phyloP scores from a whole-genome alignment of 37 sponge, comb jelly and placozoan genomes.

The Ephydatia muelleri region DNA sequence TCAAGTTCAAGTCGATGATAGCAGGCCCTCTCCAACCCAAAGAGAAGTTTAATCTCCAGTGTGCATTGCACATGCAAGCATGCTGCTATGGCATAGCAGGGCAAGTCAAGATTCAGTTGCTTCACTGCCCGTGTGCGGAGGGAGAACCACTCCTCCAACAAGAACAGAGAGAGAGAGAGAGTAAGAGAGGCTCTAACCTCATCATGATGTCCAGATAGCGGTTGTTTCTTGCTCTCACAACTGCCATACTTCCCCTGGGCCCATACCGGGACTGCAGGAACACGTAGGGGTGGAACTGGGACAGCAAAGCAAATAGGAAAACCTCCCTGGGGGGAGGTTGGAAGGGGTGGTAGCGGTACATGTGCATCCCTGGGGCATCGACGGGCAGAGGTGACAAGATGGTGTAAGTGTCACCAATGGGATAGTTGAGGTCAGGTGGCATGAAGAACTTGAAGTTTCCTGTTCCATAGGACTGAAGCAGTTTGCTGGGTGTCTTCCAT shows the following conservation, averaged over 20 bases:
- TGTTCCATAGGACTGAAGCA: constrained; percentile 51
- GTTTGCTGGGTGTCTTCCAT: constrained; percentile 54
- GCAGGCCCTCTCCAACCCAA: too few species aligned
- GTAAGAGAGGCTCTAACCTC: constrained; percentile 62
- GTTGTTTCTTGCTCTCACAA: constrained; percentile 78
- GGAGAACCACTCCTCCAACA: too few species aligned
- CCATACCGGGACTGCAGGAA: constrained; percentile 82
- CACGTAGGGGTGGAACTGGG: constrained; percentile 73
- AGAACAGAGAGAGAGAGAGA: too few species aligned
- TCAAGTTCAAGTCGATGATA: too few species aligned
- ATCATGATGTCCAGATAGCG: constrained; percentile 66
- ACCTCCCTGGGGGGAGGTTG: constrained; percentile 38
- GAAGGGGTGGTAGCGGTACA: constrained; percentile 66
- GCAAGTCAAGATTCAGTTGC: too few species aligned
- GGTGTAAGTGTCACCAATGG: constrained; percentile 60
- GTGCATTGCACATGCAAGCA: too few species aligned
- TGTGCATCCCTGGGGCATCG: background rate
- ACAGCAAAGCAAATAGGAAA: constrained; percentile 65
- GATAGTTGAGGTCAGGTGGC: constrained; percentile 36
- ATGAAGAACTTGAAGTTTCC: constrained; percentile 68
- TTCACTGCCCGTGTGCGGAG: too few species aligned
- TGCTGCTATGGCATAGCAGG: too few species aligned
- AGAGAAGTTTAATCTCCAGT: too few species aligned
- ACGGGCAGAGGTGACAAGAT: constrained; percentile 25
- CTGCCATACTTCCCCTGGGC: constrained; percentile 75